Percentiles rank a stretch among this genome's conserved stretches.
Evolutionary conservation across 2,113 vertebrate genomes (phyloP).

Genomic region (Arothron firmamentum): DNA sequence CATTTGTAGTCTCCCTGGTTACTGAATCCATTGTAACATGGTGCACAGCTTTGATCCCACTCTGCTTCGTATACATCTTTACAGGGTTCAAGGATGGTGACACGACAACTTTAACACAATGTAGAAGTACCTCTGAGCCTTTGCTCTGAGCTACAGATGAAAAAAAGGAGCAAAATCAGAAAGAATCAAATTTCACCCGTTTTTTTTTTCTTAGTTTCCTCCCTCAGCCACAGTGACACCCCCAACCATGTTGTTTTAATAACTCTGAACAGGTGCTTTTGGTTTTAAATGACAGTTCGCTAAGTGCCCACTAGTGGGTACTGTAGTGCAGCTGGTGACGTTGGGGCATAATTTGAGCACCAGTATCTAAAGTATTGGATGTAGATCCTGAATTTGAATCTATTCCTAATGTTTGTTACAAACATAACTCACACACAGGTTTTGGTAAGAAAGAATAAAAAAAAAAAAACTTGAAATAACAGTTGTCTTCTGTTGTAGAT

Average conservation of each 20-base stretch:
- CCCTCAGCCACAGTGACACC: neutral
- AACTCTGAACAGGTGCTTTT: conserved; percentile 4
- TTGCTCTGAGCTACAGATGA: conserved; percentile 24
- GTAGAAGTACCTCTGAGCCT: conserved; percentile 10
- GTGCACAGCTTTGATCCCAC: conserved; percentile 13
- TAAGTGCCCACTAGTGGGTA: conserved; percentile 42
- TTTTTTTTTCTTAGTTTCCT: neutral
- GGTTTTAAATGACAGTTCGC: conserved; percentile 9
- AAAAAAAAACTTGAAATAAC: too few species aligned
- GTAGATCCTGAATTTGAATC: too few species aligned
- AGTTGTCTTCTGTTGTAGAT: too few species aligned
- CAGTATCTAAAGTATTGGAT: too few species aligned
- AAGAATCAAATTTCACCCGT: conserved; percentile 21
- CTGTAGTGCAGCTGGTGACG: conserved; percentile 13
- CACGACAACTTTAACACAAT: conserved; percentile 26
- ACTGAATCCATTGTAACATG: neutral
- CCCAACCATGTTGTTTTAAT: neutral
- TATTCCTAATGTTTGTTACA: too few species aligned
- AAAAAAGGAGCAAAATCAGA: conserved; percentile 44
- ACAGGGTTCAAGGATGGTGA: conserved; percentile 42
- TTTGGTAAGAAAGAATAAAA: too few species aligned
- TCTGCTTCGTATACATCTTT: conserved; percentile 17
- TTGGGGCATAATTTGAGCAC: too few species aligned
- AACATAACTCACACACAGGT: too few species aligned
- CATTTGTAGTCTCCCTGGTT: neutral